Percentiles rank a stretch among this genome's conserved stretches.
Evolutionary conservation across 2,888 invertebrate genomes (phyloP).

Genomic region (Eustalomyia histrio): DNA sequence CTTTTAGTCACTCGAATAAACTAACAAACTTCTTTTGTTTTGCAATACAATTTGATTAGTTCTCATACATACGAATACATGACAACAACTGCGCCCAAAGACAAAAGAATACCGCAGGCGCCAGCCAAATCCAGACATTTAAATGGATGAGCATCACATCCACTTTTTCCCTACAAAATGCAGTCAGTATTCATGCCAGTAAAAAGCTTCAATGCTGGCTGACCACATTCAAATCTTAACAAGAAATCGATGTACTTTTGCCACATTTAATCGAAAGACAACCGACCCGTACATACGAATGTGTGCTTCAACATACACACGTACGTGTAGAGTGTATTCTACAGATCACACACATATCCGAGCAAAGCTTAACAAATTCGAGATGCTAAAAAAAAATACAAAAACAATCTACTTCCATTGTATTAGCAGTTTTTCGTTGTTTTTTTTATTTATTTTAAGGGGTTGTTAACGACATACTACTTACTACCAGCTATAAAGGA

Average conservation of each 20-base stretch:
- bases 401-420: constrained; percentile 54
- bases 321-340: constrained; percentile 14
- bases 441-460: constrained; percentile 43
- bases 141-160: constrained; percentile 68
- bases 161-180: constrained; percentile 49
- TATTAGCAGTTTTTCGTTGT: constrained; percentile 41
- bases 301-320: constrained; percentile 1
- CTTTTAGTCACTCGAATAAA: constrained; percentile 37
- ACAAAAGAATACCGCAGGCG: constrained; percentile 79
- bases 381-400: constrained; percentile 48
- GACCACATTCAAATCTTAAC: constrained; percentile 78
- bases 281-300: constrained; percentile 46
- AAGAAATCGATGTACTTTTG: constrained; percentile 73
- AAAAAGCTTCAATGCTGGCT: constrained; percentile 51
- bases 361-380: constrained; percentile 57
- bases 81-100: constrained; percentile 65
- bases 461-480: constrained; percentile 62
- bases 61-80: constrained; percentile 72
- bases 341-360: constrained; percentile 57
- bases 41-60: constrained; percentile 72
- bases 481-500: constrained; percentile 59
- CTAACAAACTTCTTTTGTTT: constrained; percentile 74
- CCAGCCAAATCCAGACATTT: constrained; percentile 72
- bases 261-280: constrained; percentile 67
- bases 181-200: constrained; percentile 51